Conservation (phyloP, 2,113 vertebrate genomes). For the Dipodomys spectabilis region DNA sequence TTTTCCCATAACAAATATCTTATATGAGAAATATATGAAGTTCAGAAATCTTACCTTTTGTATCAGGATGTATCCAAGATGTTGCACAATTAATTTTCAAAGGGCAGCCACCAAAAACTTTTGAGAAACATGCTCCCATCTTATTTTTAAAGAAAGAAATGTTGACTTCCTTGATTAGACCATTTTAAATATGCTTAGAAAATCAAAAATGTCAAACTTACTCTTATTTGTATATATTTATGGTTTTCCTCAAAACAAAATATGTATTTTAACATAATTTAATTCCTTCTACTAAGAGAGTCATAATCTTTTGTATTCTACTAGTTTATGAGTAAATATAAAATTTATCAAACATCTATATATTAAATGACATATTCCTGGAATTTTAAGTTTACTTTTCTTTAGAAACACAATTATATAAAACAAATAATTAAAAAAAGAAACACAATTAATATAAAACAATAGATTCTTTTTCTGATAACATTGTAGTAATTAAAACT, state of each 20-base stretch:
- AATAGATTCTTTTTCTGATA: conserved; percentile 16
- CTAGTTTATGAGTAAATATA: neutral
- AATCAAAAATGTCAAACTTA: conserved; percentile 54
- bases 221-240: conserved; percentile 28
- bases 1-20: conserved; percentile 35
- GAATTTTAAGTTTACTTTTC: conserved; percentile 50
- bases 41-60: conserved; percentile 91
- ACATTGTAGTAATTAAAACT: neutral
- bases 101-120: conserved; percentile 99
- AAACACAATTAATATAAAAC: conserved; percentile 16
- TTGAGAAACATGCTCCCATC: conserved; percentile 99
- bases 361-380: conserved; percentile 11
- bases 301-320: neutral
- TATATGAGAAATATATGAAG: neutral
- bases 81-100: conserved; percentile 99
- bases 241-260: conserved; percentile 45
- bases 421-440: neutral
- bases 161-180: conserved; percentile 48
- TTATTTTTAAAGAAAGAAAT: conserved; percentile 82
- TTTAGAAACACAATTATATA: conserved; percentile 33
- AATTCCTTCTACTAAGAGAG: neutral
- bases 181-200: conserved; percentile 55
- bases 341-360: conserved; percentile 49
- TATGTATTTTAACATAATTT: conserved; percentile 20
- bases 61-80: conserved; percentile 99